These are phyloP conservation scores for Thunnus thynnus DNA, from an alignment of 2,113 vertebrate species.

Conservation along the genomic window DNA sequence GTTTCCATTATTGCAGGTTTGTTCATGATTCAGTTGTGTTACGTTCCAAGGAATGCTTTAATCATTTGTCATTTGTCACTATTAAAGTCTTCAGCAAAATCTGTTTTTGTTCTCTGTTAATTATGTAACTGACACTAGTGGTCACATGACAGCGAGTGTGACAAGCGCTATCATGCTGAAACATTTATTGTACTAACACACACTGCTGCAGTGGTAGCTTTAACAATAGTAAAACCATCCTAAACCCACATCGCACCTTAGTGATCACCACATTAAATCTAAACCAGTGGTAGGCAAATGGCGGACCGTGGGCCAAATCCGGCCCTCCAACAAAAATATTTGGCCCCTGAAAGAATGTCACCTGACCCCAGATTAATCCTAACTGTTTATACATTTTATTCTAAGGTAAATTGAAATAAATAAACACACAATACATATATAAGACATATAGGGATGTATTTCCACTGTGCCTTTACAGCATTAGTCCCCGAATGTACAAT, in stretches of 20 bases:
- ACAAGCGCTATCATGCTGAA: neutral
- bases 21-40: slow-evolving; percentile 63
- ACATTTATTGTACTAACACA: neutral
- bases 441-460: too few species aligned
- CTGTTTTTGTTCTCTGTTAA: slow-evolving; percentile 30
- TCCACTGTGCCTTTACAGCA: too few species aligned
- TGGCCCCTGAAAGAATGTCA: too few species aligned
- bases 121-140: neutral
- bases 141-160: neutral
- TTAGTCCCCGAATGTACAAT: too few species aligned
- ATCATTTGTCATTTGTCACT: slow-evolving; percentile 60
- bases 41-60: slow-evolving; percentile 74
- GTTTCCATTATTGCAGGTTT: slow-evolving; percentile 24
- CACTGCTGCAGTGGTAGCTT: neutral
- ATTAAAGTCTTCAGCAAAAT: slow-evolving; percentile 79
- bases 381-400: too few species aligned
- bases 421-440: too few species aligned
- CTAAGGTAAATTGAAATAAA: too few species aligned
- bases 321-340: too few species aligned
- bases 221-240: neutral
- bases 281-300: neutral
- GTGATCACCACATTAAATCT: neutral
- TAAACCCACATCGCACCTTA: neutral
- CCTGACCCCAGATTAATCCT: too few species aligned
- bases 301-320: too few species aligned